These are phyloP conservation scores for Coleophora flavipennella DNA, from an alignment of 2,888 invertebrate genomes.

Conservation along the genomic window DNA sequence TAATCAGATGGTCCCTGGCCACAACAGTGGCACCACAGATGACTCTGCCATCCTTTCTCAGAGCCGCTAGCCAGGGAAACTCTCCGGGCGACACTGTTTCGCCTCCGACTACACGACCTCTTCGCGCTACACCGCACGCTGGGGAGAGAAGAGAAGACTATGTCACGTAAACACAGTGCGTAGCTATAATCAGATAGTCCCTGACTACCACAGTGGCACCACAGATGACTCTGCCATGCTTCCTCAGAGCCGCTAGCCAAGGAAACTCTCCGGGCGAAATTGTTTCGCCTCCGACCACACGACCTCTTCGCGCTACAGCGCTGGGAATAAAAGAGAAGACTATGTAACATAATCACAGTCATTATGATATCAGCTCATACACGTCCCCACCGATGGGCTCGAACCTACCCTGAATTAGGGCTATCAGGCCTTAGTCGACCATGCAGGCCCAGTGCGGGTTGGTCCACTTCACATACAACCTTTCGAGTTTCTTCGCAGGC, in stretches of 20 bases:
- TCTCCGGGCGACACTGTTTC: constrained; percentile 76
- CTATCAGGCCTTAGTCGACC: too few species aligned
- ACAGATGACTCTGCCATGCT: constrained; percentile 78
- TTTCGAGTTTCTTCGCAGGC: too few species aligned
- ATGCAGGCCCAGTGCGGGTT: too few species aligned
- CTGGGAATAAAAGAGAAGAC: constrained; percentile 64
- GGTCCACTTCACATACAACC: too few species aligned
- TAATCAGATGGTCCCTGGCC: constrained; percentile 79
- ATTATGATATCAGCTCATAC: too few species aligned
- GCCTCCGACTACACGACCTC: constrained; percentile 81
- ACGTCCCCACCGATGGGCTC: too few species aligned
- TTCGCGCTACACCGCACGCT: constrained; percentile 70
- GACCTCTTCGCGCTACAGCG: constrained; percentile 67
- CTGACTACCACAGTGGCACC: constrained; percentile 81
- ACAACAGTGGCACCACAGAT: constrained; percentile 83
- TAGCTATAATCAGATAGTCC: constrained; percentile 81
- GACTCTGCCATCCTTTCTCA: constrained; percentile 76
- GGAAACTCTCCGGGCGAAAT: constrained; percentile 80
- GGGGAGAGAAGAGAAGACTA: constrained; percentile 46
- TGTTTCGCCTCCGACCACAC: constrained; percentile 80
- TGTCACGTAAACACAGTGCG: constrained; percentile 77
- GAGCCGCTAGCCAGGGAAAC: constrained; percentile 83
- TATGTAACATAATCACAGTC: too few species aligned
- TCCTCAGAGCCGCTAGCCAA: constrained; percentile 80
- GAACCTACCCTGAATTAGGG: too few species aligned